phyloP scores from a whole-genome alignment of 2,113 vertebrate genomes.

The Oryzias woworae region DNA sequence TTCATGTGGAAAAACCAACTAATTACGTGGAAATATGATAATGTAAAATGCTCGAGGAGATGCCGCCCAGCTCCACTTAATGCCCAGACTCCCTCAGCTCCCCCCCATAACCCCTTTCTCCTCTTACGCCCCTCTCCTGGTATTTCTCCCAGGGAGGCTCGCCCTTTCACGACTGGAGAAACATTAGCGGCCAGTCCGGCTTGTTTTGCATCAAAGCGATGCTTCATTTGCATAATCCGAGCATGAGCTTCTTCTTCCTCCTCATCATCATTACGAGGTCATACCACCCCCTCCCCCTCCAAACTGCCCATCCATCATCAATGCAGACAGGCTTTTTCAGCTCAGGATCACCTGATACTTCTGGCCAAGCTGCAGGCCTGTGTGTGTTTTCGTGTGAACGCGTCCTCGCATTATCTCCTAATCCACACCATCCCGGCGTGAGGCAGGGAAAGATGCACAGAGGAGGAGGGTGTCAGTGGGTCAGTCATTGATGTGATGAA shows the following conservation, averaged over 20 bases:
- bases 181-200: conserved; percentile 89
- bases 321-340: background rate
- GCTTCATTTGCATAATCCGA: conserved; percentile 91
- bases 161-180: conserved; percentile 95
- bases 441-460: background rate
- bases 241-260: conserved; percentile 82
- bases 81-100: conserved; percentile 39
- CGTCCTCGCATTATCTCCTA: conserved; percentile 2
- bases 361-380: conserved; percentile 10
- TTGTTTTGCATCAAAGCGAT: conserved; percentile 86
- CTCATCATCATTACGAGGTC: conserved; percentile 30
- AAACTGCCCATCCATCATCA: background rate
- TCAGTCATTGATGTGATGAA: conserved; percentile 37
- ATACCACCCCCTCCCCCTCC: background rate
- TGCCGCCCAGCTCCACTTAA: conserved; percentile 20
- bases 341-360: conserved; percentile 22
- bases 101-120: background rate
- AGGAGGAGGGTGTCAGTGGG: conserved; percentile 9
- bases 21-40: conserved; percentile 99
- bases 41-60: conserved; percentile 90
- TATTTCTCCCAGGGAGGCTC: conserved; percentile 97
- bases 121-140: conserved; percentile 68
- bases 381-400: conserved; percentile 2
- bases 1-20: conserved; percentile 99
- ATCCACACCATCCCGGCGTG: background rate